Conservation (phyloP, 2,888 invertebrate species). For the Cryptocephalus moraei region DNA sequence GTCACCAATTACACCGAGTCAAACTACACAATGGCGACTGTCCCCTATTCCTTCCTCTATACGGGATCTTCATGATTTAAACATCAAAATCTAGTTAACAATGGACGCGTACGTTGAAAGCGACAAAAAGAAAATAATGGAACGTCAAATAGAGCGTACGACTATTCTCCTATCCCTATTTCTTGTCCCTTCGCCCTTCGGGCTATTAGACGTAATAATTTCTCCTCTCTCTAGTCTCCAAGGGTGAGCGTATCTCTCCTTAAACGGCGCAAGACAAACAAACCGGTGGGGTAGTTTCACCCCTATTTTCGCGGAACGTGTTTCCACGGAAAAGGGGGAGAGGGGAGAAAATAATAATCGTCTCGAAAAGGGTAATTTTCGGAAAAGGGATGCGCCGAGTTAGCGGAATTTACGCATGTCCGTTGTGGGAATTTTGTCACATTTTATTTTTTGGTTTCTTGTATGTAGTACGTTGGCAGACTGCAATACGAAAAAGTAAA, state of each 20-base stretch:
- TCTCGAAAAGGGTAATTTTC: too few species aligned
- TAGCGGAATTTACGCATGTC: too few species aligned
- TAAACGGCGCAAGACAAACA: neutral
- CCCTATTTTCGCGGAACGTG: too few species aligned
- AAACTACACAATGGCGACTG: constrained; percentile 7
- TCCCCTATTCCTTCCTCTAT: constrained; percentile 4
- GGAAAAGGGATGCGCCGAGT: too few species aligned
- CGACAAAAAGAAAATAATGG: constrained; percentile 22
- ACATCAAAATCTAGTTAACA: constrained; percentile 22
- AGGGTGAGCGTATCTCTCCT: constrained; percentile 1
- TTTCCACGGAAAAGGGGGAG: too few species aligned
- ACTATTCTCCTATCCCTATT: constrained; percentile 17
- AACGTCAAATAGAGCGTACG: constrained; percentile 26
- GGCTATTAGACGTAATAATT: constrained; percentile 26
- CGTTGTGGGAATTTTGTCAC: too few species aligned
- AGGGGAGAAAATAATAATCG: too few species aligned
- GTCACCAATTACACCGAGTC: too few species aligned
- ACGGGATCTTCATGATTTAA: constrained; percentile 21
- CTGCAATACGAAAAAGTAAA: too few species aligned
- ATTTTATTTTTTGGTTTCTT: too few species aligned
- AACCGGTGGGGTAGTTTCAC: neutral
- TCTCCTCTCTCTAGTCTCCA: constrained; percentile 18
- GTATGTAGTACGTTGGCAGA: too few species aligned
- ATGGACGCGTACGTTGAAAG: constrained; percentile 19
- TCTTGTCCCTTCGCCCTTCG: constrained; percentile 9